Evolutionary conservation across 2,797 vertebrate genomes (phyloP).

Genomic region (Paramormyrops hopkinsi): DNA sequence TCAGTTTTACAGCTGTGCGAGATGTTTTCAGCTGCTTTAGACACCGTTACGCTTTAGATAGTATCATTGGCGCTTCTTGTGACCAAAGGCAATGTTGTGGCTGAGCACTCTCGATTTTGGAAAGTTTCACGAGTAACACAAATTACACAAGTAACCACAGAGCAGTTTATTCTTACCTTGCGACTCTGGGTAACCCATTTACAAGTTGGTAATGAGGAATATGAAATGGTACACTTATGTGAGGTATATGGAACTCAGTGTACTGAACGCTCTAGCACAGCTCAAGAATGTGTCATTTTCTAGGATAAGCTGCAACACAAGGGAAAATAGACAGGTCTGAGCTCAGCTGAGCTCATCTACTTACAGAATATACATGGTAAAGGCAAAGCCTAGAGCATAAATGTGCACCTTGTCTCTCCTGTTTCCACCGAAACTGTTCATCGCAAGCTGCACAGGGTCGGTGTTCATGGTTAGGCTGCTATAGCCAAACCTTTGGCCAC

Average conservation of each 20-base stretch:
- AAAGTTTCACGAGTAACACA: background rate
- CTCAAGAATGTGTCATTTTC: background rate
- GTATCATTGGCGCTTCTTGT: background rate
- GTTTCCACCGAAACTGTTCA: background rate
- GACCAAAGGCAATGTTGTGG: background rate
- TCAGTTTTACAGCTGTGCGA: background rate
- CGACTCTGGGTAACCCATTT: background rate
- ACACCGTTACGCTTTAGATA: background rate
- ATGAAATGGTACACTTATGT: background rate
- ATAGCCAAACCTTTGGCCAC: background rate
- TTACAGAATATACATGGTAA: background rate
- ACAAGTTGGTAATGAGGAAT: background rate
- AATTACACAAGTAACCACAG: background rate
- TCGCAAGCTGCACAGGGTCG: background rate
- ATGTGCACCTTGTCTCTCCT: background rate
- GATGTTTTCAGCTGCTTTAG: background rate
- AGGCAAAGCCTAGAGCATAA: background rate
- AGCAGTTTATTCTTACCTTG: background rate
- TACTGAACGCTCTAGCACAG: background rate
- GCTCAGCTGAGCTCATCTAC: background rate
- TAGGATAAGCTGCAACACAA: background rate
- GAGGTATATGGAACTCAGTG: background rate
- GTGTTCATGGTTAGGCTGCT: background rate
- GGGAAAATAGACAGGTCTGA: background rate
- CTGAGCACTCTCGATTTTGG: background rate